phyloP scores from a whole-genome alignment of 2,113 vertebrate genomes.

The Periophthalmus modestus region DNA sequence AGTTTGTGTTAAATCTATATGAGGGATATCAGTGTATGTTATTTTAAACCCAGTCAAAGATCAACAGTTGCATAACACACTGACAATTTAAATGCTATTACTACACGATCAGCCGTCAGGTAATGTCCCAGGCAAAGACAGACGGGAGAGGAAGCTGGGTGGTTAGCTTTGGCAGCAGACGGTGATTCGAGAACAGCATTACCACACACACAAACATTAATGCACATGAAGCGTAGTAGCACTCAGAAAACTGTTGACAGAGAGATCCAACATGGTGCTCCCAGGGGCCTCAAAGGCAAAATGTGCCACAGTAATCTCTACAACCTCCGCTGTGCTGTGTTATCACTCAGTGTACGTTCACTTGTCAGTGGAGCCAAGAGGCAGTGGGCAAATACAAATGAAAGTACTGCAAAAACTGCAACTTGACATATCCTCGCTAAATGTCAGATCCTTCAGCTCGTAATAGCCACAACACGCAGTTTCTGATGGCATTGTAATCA shows the following conservation, averaged over 20 bases:
- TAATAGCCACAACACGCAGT: not conserved
- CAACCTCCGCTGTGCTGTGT: constrained; percentile 50
- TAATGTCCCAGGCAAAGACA: constrained; percentile 40
- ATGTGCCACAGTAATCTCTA: constrained; percentile 65
- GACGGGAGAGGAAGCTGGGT: constrained; percentile 57
- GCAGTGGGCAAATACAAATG: constrained; percentile 41
- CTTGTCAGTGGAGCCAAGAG: constrained; percentile 55
- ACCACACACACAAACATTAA: constrained; percentile 57
- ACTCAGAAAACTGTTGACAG: constrained; percentile 70
- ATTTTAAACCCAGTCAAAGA: not conserved
- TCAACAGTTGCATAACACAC: not conserved
- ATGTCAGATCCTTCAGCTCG: constrained; percentile 20
- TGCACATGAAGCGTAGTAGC: constrained; percentile 49
- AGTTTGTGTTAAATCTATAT: not conserved
- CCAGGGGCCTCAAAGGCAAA: constrained; percentile 55
- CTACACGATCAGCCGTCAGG: not conserved
- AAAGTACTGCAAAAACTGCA: constrained; percentile 40
- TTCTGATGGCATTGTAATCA: constrained; percentile 7
- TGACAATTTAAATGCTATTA: not conserved
- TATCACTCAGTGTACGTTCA: constrained; percentile 69
- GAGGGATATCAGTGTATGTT: not conserved
- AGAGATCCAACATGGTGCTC: constrained; percentile 73
- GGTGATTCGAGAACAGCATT: constrained; percentile 62
- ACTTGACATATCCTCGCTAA: constrained; percentile 37
- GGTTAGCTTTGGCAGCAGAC: constrained; percentile 72